Evolutionary conservation across 1,140 invertebrate genomes (phyloP), one percentile per base, ranked within the genome.

Genomic region (Brachionus sp.): DNA sequence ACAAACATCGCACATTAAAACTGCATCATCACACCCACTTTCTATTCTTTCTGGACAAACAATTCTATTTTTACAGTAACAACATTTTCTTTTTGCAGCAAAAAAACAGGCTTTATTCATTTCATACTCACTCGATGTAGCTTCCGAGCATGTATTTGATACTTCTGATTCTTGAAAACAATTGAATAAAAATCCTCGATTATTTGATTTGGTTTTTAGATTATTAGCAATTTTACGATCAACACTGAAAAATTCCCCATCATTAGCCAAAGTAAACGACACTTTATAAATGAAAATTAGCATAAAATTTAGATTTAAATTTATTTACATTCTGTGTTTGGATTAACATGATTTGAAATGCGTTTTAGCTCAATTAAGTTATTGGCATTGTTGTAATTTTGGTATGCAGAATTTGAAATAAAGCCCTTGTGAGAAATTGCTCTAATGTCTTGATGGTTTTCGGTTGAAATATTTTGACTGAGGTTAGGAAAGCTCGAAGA

Each of bases 1-100:
- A 46, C 70, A 75, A 12, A 23, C 19, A 75, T 75, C 42, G 46
- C 70, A 75, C 10, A 75, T 75, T 19, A 75, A 10, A 16, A 46
- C 25, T 13, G 33, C 19, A 75, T 75, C 39, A 46, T 75, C 29
- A 13, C 42, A 23, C 12, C 44, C 19, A 0, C 5, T 37, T 13
- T 39, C 37, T n/a, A 70, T 39, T 39, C 13, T 13, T 37, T 70
- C 35, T 37, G 66, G 37, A 39, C 66, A 70, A 19, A 35, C 16
- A 16, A 19, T 39, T 70, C 37, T 42, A n/a, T 75, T 75, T 25
- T 75, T 19, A 46, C 70, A 75, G 12, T 29, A 44, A 5, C 39
- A 75, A 4, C 70, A 75, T 25, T 29, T 75, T 46, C 16, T 46
- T 70, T 39, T 33, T 5, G 25, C n/a, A 12, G 33, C n/a, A 6